Percentiles rank a stretch among this genome's conserved stretches.
These are phyloP conservation scores for Oegoconia quadripuncta DNA, from an alignment of 2,888 invertebrate species.

Conservation along the genomic window DNA sequence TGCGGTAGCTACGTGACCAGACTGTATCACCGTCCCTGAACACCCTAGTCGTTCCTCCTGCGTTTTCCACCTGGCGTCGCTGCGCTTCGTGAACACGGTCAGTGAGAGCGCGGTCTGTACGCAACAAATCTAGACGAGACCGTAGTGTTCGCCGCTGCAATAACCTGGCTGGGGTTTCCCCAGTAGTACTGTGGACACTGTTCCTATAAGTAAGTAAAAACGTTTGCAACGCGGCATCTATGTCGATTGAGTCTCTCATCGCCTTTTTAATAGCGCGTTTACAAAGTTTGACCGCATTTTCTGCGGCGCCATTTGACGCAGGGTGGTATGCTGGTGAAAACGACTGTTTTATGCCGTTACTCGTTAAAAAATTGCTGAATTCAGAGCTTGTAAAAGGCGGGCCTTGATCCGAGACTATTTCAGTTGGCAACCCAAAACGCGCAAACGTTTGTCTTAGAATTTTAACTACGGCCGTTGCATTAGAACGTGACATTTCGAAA, in stretches of 20 bases:
- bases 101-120: background rate
- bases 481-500: slow-evolving; percentile 8
- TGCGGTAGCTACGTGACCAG: slow-evolving; percentile 5
- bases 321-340: background rate
- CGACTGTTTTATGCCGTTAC: background rate
- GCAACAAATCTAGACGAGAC: slow-evolving; percentile 7
- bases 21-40: slow-evolving; percentile 4
- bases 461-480: slow-evolving; percentile 13
- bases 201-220: slow-evolving; percentile 17
- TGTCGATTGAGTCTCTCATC: background rate
- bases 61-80: slow-evolving; percentile 2
- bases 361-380: background rate
- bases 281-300: slow-evolving; percentile 22
- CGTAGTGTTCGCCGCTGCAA: slow-evolving; percentile 7
- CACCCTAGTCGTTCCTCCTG: background rate
- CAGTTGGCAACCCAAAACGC: slow-evolving; percentile 16
- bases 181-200: slow-evolving; percentile 12
- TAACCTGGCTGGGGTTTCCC: slow-evolving; percentile 13
- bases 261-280: slow-evolving; percentile 24
- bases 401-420: slow-evolving; percentile 18
- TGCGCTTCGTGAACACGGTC: background rate
- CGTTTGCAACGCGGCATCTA: slow-evolving; percentile 15
- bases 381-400: slow-evolving; percentile 5
- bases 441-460: slow-evolving; percentile 12
- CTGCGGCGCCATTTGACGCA: slow-evolving; percentile 13